phyloP scores from a whole-genome alignment of 2,113 vertebrate genomes.

The Spermophilus dauricus region DNA sequence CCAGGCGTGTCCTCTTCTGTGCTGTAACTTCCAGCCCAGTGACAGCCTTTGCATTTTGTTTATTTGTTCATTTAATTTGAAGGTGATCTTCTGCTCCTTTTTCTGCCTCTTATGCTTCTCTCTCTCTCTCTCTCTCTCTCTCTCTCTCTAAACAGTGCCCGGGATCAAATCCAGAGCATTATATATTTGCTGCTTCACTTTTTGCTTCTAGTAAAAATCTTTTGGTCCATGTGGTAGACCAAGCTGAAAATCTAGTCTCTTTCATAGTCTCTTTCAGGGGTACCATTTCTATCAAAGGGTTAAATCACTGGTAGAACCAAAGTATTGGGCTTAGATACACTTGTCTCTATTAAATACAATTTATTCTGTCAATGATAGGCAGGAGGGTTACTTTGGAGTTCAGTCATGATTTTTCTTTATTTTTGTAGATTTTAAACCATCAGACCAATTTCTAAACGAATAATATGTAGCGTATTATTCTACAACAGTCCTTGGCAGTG shows the following conservation, averaged over 20 bases:
- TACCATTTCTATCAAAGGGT: too few species aligned
- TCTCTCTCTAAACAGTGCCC: background rate
- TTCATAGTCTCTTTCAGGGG: background rate
- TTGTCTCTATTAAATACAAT: background rate
- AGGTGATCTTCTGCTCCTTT: background rate
- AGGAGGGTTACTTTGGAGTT: background rate
- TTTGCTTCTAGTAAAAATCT: slow-evolving; percentile 14
- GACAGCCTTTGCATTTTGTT: background rate
- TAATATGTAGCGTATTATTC: background rate
- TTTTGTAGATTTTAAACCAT: background rate
- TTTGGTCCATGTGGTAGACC: background rate
- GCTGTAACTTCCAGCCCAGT: slow-evolving; percentile 69
- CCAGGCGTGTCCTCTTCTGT: slow-evolving; percentile 64
- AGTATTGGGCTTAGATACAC: background rate
- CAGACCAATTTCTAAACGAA: background rate
- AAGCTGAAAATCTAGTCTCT: background rate
- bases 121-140: background rate
- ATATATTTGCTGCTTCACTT: background rate
- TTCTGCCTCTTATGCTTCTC: background rate
- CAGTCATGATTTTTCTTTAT: background rate
- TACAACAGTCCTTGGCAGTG: background rate
- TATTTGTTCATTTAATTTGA: background rate
- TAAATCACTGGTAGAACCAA: background rate
- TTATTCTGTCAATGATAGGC: background rate
- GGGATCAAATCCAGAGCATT: background rate